Base-by-base conservation (phyloP, 1,140 invertebrate genomes). In the Sminthurinus signatus region DNA sequence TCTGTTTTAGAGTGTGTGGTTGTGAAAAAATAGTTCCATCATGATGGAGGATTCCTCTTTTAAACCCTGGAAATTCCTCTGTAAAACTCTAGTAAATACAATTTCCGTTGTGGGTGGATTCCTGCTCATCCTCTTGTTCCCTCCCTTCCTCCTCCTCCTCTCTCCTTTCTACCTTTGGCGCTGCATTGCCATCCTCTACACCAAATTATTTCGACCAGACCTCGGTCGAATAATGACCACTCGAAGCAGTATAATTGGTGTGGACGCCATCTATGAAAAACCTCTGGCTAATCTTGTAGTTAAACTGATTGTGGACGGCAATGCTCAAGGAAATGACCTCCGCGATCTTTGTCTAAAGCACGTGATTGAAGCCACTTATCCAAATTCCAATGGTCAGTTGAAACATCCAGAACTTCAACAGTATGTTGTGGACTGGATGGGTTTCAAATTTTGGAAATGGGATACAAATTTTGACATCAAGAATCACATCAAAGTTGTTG, bases 381-480 rank as follows among this genome's bases (percentile, higher is more conserved):
- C 14, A 52, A 8, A 28, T 3, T 52, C 15, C 2, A 12, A 5
- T 52, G 27, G 21, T n/a, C 14, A 52, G 25, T 23, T 28, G 4
- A 14, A 5, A 10, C 14, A 28, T 52, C 50, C 50, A 15, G 50
- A 52, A 29, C 21, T 52, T 25, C 50, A 28, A 28, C 50, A 52
- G n/a, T 27, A 14, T 10, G 27, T 52, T 28, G 27, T 25, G 14
- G 8, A 23, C 23, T 52, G 50, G 50, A 14, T 25, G 19, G 50
- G 50, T 10, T 52, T 27, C n/a, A 27, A 27, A 29, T 52, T 52
- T 29, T 52, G 50, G 50, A 25, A 52, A 23, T 52, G 50, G 50
- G 50, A 52, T n/a, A 2, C 2, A 28, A 29, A 52, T n/a, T 52
- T 52, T 52, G 14, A 10, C 4, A 52, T 52, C 10, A 25, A 52